Evolutionary conservation across 2,888 invertebrate genomes (phyloP).

Genomic region (Podabrus alpinus): DNA sequence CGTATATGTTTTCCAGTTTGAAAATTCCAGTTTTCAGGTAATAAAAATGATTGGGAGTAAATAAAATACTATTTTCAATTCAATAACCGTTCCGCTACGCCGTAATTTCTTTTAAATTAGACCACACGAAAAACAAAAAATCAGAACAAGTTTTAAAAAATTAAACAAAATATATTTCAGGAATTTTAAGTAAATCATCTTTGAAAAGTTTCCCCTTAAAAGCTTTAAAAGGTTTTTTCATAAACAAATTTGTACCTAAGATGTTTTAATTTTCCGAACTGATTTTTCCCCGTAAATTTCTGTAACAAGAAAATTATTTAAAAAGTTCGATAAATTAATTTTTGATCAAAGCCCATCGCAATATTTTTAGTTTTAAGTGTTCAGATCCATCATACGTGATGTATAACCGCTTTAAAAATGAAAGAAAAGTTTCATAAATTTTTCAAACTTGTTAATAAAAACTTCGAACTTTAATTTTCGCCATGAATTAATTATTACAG

Average conservation of each 20-base stretch:
- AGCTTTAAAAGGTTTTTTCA: background rate
- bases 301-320: background rate
- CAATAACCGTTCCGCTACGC: background rate
- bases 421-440: background rate
- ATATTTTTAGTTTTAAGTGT: background rate
- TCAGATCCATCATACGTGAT: background rate
- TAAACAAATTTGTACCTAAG: background rate
- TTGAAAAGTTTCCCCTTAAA: background rate
- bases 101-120: too few relatives aligned
- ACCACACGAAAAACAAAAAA: background rate
- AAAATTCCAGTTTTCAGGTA: constrained; percentile 1
- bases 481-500: background rate
- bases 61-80: background rate
- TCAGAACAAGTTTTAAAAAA: background rate
- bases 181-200: background rate
- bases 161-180: background rate
- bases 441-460: background rate
- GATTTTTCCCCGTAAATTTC: background rate
- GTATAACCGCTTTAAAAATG: background rate
- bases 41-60: background rate
- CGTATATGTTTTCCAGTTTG: background rate
- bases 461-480: background rate
- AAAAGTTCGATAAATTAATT: background rate
- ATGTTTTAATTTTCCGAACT: background rate
- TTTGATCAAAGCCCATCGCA: background rate